Evolutionary conservation across 2,888 invertebrate species (phyloP).

Genomic region (Cetonia aurata): DNA sequence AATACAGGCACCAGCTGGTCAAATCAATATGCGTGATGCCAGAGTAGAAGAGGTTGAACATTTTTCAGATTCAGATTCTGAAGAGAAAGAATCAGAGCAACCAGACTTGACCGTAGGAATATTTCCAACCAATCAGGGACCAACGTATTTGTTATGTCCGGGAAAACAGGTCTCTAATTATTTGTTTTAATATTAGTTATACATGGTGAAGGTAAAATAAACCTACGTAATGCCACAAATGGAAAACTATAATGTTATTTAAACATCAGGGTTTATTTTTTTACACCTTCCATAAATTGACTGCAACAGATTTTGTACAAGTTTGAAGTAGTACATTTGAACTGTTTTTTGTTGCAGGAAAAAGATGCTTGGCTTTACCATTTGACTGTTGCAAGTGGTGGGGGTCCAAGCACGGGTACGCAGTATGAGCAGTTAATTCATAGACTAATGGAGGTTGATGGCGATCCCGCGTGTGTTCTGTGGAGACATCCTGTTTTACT

Average conservation of each 20-base stretch:
- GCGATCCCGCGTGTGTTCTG: slow-evolving; percentile 90
- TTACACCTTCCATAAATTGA: background rate
- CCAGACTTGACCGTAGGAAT: slow-evolving; percentile 90
- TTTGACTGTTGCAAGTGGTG: slow-evolving; percentile 92
- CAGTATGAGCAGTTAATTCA: slow-evolving; percentile 97
- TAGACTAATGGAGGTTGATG: slow-evolving; percentile 96
- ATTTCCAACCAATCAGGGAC: slow-evolving; percentile 93
- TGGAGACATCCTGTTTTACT: slow-evolving; percentile 94
- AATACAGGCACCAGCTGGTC: slow-evolving; percentile 88
- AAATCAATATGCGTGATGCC: slow-evolving; percentile 96
- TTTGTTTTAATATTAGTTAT: background rate
- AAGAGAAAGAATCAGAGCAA: slow-evolving; percentile 85
- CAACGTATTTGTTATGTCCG: slow-evolving; percentile 93
- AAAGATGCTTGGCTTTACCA: slow-evolving; percentile 91
- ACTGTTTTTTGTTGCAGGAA: slow-evolving; percentile 68
- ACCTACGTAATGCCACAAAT: background rate
- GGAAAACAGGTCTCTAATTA: slow-evolving; percentile 75
- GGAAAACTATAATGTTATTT: background rate
- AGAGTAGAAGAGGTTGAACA: slow-evolving; percentile 95
- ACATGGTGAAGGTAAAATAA: background rate
- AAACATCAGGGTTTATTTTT: too few species aligned
- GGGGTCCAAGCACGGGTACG: slow-evolving; percentile 91
- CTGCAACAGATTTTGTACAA: background rate
- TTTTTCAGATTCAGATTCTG: slow-evolving; percentile 91
- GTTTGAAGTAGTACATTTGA: background rate